Conservation (phyloP, 1,140 invertebrate genomes). For the Drosophila sproati region DNA sequence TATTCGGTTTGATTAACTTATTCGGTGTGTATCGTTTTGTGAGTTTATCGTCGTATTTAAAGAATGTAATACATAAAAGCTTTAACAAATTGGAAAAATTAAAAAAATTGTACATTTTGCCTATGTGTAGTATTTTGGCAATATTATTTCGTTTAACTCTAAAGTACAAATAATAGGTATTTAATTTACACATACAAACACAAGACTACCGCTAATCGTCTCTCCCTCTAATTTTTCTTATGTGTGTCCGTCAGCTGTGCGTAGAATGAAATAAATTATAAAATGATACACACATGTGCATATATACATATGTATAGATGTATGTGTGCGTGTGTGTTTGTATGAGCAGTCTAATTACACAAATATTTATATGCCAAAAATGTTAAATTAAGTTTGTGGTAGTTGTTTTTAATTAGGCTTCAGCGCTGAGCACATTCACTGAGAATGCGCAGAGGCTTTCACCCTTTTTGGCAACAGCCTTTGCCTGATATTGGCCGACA, state of each 20-base stretch:
- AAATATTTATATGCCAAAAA: too few relatives aligned
- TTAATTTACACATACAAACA: conserved; percentile 3
- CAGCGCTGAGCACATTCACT: conserved; percentile 88
- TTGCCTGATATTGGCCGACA: conserved; percentile 95
- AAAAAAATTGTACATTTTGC: conserved; percentile 27
- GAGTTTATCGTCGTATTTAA: conserved; percentile 2
- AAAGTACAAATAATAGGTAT: conserved; percentile 14
- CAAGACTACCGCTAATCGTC: neutral
- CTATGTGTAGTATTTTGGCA: conserved; percentile 24
- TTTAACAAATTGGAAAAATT: neutral
- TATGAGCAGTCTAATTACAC: conserved; percentile 28
- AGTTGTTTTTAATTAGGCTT: conserved; percentile 27
- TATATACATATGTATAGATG: too few relatives aligned
- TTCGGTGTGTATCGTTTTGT: neutral
- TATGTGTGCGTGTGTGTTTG: too few relatives aligned
- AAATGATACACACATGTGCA: neutral
- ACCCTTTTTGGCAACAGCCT: conserved; percentile 93
- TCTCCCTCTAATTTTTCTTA: neutral
- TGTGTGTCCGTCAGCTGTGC: neutral
- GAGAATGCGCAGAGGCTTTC: conserved; percentile 94
- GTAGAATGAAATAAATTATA: conserved; percentile 19
- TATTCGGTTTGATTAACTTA: neutral
- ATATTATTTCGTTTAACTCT: conserved; percentile 22
- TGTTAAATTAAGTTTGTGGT: neutral
- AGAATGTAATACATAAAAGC: conserved; percentile 2